Percentiles rank a stretch among this genome's conserved stretches.
Evolutionary conservation across 2,797 vertebrate genomes (phyloP).

Genomic region (Typhlichthys subterraneus): DNA sequence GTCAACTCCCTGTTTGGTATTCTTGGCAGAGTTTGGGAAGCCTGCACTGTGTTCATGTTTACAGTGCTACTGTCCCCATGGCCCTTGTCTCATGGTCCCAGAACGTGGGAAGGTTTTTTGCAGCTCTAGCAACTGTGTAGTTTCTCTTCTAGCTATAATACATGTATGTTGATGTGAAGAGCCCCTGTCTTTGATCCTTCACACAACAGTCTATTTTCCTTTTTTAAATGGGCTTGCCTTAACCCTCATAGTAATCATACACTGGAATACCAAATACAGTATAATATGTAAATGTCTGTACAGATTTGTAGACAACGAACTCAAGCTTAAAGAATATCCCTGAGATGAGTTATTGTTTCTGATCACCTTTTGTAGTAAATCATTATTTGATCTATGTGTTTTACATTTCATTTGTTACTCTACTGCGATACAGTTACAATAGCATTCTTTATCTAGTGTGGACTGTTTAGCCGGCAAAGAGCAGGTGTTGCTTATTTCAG

Average conservation of each 20-base stretch:
- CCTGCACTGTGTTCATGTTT: slow-evolving; percentile 28
- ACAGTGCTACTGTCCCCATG: slow-evolving; percentile 41
- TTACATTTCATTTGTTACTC: slow-evolving; percentile 33
- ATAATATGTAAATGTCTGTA: slow-evolving; percentile 3
- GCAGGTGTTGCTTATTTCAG: slow-evolving; percentile 36
- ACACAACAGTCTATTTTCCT: slow-evolving; percentile 13
- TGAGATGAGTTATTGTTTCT: slow-evolving; percentile 6
- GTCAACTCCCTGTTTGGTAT: slow-evolving; percentile 50
- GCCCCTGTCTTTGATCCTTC: slow-evolving; percentile 32
- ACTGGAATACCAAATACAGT: background rate
- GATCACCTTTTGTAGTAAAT: slow-evolving; percentile 20
- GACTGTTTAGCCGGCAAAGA: slow-evolving; percentile 38
- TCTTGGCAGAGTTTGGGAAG: slow-evolving; percentile 41
- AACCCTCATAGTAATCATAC: too few relatives aligned
- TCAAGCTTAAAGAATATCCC: slow-evolving; percentile 6
- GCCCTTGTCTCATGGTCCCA: slow-evolving; percentile 26
- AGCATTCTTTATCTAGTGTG: slow-evolving; percentile 43
- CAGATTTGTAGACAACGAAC: slow-evolving; percentile 2
- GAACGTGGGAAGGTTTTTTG: slow-evolving; percentile 50
- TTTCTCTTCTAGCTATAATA: background rate
- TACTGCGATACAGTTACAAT: slow-evolving; percentile 35
- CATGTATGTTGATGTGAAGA: slow-evolving; percentile 30
- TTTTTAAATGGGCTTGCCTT: slow-evolving; percentile 1
- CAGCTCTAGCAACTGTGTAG: background rate
- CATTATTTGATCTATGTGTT: slow-evolving; percentile 37